These are phyloP conservation scores for Selenia dentaria DNA, from an alignment of 2,888 invertebrate genomes.

Conservation along the genomic window DNA sequence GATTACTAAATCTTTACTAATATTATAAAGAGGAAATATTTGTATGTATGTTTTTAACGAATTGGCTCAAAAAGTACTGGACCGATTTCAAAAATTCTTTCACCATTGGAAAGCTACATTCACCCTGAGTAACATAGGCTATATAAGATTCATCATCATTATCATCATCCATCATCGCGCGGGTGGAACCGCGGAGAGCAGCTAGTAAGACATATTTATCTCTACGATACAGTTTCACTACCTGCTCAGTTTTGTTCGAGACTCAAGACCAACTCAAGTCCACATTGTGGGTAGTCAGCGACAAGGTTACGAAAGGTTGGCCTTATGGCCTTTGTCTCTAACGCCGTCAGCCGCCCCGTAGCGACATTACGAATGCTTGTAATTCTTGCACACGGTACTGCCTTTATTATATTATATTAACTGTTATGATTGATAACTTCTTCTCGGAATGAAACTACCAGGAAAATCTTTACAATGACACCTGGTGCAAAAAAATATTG, in stretches of 20 bases:
- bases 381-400: constrained; percentile 31
- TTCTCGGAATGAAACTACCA: constrained; percentile 12
- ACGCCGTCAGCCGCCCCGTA: constrained; percentile 26
- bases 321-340: constrained; percentile 60
- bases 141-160: too few species aligned
- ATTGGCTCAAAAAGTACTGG: too few species aligned
- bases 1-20: too few species aligned
- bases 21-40: too few species aligned
- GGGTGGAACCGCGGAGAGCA: too few species aligned
- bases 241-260: constrained; percentile 14
- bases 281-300: constrained; percentile 41
- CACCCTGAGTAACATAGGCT: too few species aligned
- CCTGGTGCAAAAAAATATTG: constrained; percentile 4
- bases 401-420: constrained; percentile 16
- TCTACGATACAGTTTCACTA: background rate
- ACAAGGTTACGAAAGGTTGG: constrained; percentile 62
- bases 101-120: too few species aligned
- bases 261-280: constrained; percentile 41
- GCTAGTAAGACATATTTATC: too few species aligned
- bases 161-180: too few species aligned
- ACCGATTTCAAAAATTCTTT: too few species aligned
- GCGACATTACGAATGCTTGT: constrained; percentile 41
- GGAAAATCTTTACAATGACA: constrained; percentile 19
- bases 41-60: too few species aligned
- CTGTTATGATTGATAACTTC: constrained; percentile 17